A percentile compares a stretch with the other conserved stretches of the same genome.
phyloP scores from a whole-genome alignment of 2,797 vertebrate genomes.

The Propithecus deckenii region DNA sequence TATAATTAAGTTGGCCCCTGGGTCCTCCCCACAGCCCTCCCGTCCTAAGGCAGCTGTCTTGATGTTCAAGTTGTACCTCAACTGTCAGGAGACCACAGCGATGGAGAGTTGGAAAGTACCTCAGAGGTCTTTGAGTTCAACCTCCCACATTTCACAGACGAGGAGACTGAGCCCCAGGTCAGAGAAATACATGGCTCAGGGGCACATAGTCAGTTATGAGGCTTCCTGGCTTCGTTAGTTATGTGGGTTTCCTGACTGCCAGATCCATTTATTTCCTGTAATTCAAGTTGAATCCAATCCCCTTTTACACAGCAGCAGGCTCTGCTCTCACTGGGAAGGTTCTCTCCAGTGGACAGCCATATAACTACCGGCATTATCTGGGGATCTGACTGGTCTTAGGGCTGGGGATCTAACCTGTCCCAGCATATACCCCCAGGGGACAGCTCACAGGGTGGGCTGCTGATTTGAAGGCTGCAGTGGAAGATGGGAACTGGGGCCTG shows the following conservation, averaged over 20 bases:
- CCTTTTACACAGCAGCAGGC: neutral
- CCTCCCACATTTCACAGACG: slow-evolving; percentile 45
- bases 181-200: neutral
- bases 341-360: too few species aligned
- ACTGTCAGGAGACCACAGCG: slow-evolving; percentile 41
- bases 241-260: neutral
- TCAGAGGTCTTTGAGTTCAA: neutral
- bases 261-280: neutral
- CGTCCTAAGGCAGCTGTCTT: neutral
- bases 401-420: neutral
- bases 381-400: neutral
- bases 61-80: neutral
- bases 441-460: neutral
- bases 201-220: neutral
- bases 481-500: neutral
- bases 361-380: neutral
- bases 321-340: too few species aligned
- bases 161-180: neutral
- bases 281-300: neutral
- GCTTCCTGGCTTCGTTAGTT: neutral
- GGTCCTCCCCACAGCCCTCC: neutral
- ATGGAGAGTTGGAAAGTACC: slow-evolving; percentile 65
- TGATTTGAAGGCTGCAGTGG: neutral
- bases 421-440: neutral
- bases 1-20: neutral